Evolutionary conservation across 2,888 invertebrate species (phyloP), one percentile per base, ranked within the genome.

Genomic region (Scaptomyza cyrtandrae): DNA sequence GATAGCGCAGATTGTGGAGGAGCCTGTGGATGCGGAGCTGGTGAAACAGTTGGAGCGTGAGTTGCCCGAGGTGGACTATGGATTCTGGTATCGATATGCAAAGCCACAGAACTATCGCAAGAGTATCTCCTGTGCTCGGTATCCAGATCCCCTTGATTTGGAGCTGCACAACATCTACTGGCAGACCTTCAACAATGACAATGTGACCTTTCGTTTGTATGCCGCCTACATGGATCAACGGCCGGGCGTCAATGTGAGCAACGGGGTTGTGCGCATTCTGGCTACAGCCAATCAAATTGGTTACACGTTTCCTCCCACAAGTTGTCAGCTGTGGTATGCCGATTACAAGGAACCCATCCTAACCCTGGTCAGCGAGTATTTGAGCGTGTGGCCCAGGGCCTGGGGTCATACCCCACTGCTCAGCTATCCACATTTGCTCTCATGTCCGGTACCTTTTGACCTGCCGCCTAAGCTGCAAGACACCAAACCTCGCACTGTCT

Each of bases 101-200:
- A 75, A 72, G 48, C 87, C 87, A 3, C 5, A 53, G 2, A 29
- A 13, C 0, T 88, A 84, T 33, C 49, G 39, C 6, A 19, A n/a
- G 5, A 67, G 60, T 5, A 33, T 0, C 0, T 93, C 94, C 63
- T 97, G 97, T 92, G 96, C 96, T 29, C 94, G 94, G 74, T 97
- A 96, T 91, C 98, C 98, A 0, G 95, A 95, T 71, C 95, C 97
- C 67, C 96, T 95, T 91, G 97, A 98, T 84, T 93, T 98, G 64
- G 96, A 97, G 91, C 97, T 97, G 92, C 97, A 97, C 93, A 98
- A 98, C 91, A 94, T 96, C 55, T 97, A 98, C 92, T 98, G 98
- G 98, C 98, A 98, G 93, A 96, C 95, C 33, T 91, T 97, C 86
- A 94, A 94, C 78, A 95, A 96, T 13, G 93, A 94, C 19, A 96